Conservation (phyloP, 2,113 vertebrate genomes). For the Larimichthys crocea region DNA sequence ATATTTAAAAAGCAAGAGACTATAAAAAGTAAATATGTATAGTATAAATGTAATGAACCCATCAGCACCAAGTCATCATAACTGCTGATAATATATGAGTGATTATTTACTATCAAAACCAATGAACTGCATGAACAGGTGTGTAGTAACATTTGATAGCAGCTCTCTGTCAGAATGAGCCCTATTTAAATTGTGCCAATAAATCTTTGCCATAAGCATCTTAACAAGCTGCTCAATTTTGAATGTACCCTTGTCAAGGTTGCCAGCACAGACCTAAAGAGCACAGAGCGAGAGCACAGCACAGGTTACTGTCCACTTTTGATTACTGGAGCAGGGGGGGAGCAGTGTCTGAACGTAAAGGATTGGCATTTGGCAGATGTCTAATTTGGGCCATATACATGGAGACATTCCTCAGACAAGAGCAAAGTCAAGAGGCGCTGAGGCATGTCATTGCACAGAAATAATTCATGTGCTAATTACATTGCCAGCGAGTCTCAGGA, state of each 20-base stretch:
- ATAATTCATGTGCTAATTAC: slow-evolving; percentile 84
- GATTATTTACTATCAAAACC: slow-evolving; percentile 44
- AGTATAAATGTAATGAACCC: background rate
- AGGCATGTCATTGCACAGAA: slow-evolving; percentile 74
- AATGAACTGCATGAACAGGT: slow-evolving; percentile 57
- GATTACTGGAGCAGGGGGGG: slow-evolving; percentile 57
- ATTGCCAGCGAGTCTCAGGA: slow-evolving; percentile 68
- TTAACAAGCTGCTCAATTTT: slow-evolving; percentile 70
- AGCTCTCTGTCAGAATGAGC: slow-evolving; percentile 32
- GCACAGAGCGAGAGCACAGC: slow-evolving; percentile 20
- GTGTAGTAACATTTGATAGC: slow-evolving; percentile 53
- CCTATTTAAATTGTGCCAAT: slow-evolving; percentile 41
- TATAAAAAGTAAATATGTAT: background rate
- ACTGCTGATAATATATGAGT: slow-evolving; percentile 25
- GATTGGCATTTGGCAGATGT: slow-evolving; percentile 69
- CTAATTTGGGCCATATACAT: slow-evolving; percentile 68
- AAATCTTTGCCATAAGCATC: slow-evolving; percentile 50
- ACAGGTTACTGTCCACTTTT: slow-evolving; percentile 65
- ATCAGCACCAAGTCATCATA: slow-evolving; percentile 38
- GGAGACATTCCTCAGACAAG: slow-evolving; percentile 68
- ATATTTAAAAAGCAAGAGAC: slow-evolving; percentile 36
- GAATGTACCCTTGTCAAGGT: slow-evolving; percentile 71
- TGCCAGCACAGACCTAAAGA: slow-evolving; percentile 47
- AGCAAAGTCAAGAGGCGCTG: slow-evolving; percentile 76
- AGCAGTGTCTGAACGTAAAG: slow-evolving; percentile 53